Conservation (phyloP, 1,140 invertebrate species). For the Achatina immaculata region DNA sequence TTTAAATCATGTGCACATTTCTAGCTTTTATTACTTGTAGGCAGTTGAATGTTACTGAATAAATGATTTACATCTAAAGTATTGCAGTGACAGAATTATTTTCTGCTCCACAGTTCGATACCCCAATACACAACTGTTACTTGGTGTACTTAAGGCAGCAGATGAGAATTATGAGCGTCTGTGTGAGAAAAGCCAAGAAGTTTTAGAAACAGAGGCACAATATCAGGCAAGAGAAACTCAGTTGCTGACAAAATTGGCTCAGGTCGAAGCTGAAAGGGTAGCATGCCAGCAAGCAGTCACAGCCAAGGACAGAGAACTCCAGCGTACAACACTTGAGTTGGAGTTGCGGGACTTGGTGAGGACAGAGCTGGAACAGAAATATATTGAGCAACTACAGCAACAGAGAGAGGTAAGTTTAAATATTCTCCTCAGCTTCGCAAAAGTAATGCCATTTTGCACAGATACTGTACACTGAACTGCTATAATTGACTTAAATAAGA, state of each 20-base stretch:
- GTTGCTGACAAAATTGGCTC: background rate
- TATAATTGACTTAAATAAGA: too few species aligned
- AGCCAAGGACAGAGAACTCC: conserved; percentile 18
- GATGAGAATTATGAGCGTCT: conserved; percentile 37
- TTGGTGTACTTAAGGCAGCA: conserved; percentile 42
- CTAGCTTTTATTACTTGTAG: too few species aligned
- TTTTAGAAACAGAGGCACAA: conserved; percentile 7
- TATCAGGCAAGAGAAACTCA: conserved; percentile 1
- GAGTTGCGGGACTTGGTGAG: conserved; percentile 26
- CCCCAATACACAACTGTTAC: conserved; percentile 38
- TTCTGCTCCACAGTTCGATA: conserved; percentile 28
- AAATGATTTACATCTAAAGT: too few species aligned
- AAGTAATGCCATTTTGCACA: too few species aligned
- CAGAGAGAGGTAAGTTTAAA: conserved; percentile 24
- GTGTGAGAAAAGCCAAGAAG: conserved; percentile 35
- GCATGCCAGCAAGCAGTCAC: background rate
- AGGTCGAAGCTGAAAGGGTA: background rate
- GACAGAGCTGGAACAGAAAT: conserved; percentile 32
- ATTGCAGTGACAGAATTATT: background rate
- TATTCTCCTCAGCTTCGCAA: too few species aligned
- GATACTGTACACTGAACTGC: too few species aligned
- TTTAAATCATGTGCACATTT: too few species aligned
- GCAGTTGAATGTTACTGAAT: too few species aligned
- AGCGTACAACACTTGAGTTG: conserved; percentile 21
- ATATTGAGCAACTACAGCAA: conserved; percentile 33